A percentile compares a stretch with the other conserved stretches of the same genome.
phyloP scores from a whole-genome alignment of 64 coral and sea anemone genomes.

The Actinia tenebrosa region DNA sequence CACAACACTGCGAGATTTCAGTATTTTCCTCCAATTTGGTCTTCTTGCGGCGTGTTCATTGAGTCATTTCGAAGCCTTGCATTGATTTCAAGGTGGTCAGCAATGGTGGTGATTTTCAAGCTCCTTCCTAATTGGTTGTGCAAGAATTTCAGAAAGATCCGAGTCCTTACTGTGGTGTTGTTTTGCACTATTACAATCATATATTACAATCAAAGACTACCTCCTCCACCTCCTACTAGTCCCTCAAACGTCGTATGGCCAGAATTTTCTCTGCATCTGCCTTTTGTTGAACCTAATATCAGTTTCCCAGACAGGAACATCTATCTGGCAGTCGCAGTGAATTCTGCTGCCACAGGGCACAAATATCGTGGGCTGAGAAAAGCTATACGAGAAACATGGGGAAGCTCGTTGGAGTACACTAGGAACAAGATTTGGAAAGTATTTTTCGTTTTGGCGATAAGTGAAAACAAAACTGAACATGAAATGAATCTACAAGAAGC shows the following conservation, averaged over 20 bases:
- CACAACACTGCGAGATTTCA: too few relatives aligned
- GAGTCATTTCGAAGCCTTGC: too few relatives aligned
- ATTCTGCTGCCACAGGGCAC: neutral
- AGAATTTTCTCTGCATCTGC: neutral
- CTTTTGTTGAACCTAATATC: neutral
- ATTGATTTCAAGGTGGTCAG: too few relatives aligned
- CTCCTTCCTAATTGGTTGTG: neutral
- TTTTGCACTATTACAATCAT: neutral
- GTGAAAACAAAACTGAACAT: neutral
- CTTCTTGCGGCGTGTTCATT: too few relatives aligned
- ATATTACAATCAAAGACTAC: neutral
- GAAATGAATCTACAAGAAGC: neutral
- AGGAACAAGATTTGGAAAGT: neutral
- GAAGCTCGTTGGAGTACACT: neutral
- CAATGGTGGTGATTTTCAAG: neutral
- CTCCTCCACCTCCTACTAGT: too few relatives aligned
- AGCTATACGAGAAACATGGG: neutral
- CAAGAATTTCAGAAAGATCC: neutral
- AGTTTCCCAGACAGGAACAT: neutral
- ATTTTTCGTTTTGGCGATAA: constrained; percentile 16
- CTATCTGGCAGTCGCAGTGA: constrained; percentile 1
- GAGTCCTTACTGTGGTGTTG: neutral
- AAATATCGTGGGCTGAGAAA: neutral
- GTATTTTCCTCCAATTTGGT: too few relatives aligned
- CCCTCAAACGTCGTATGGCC: neutral